Percentiles rank a stretch among this genome's conserved stretches.
Evolutionary conservation across 1,140 invertebrate species (phyloP).

Genomic region (Steinernema feltiae): DNA sequence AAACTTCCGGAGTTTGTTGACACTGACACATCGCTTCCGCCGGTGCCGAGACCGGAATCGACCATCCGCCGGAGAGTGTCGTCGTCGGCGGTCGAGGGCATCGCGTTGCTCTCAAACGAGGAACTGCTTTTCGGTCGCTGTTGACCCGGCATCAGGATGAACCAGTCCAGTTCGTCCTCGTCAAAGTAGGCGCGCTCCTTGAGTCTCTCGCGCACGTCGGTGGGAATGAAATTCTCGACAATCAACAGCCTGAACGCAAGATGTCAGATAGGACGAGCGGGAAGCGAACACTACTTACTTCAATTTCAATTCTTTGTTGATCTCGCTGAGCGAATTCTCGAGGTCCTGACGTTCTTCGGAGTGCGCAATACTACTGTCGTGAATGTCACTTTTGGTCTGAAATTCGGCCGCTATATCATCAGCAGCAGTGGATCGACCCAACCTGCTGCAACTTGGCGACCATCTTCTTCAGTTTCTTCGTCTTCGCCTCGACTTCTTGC

Average conservation of each 20-base stretch:
- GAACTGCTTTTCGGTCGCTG: constrained; percentile 2
- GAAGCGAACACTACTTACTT: constrained; percentile 58
- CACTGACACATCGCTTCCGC: constrained; percentile 15
- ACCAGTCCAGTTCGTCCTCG: constrained; percentile 77
- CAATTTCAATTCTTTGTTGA: constrained; percentile 68
- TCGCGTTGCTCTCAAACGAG: not conserved
- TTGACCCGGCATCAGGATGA: constrained; percentile 17
- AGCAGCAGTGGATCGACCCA: constrained; percentile 60
- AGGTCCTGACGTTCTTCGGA: constrained; percentile 72
- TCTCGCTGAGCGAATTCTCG: constrained; percentile 73
- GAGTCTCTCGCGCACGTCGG: constrained; percentile 78
- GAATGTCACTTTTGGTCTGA: constrained; percentile 67
- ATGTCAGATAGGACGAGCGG: not conserved
- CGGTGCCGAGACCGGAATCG: constrained; percentile 44
- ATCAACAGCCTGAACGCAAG: constrained; percentile 67
- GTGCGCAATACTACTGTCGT: constrained; percentile 76
- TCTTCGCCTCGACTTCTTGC: constrained; percentile 84
- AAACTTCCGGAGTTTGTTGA: constrained; percentile 26
- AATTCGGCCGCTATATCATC: constrained; percentile 63
- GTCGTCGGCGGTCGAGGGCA: not conserved
- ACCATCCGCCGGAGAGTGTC: constrained; percentile 23
- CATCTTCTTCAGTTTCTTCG: constrained; percentile 74
- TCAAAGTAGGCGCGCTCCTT: constrained; percentile 71
- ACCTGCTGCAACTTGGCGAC: constrained; percentile 66
- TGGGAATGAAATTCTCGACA: constrained; percentile 92